Percentiles rank a stretch among this genome's conserved stretches.
Conservation (phyloP, 2,888 invertebrate genomes). For the Pantelozetes paolii region DNA sequence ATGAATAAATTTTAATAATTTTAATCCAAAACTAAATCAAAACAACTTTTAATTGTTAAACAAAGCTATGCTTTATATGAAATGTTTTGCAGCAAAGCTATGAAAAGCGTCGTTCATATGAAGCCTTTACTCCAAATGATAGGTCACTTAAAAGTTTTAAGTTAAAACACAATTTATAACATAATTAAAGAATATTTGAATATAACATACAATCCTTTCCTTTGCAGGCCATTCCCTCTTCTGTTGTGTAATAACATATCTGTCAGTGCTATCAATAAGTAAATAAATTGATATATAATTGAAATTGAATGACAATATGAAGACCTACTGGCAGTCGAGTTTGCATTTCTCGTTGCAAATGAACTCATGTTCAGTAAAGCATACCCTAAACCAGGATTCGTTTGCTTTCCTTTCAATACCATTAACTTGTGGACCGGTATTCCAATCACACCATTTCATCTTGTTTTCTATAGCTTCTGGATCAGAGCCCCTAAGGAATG, state of each 20-base stretch:
- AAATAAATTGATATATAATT: not conserved
- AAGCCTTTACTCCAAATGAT: no score
- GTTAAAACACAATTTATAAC: no score
- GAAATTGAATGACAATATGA: not conserved
- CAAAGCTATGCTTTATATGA: not conserved
- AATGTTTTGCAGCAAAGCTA: no score
- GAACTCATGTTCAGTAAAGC: conserved; percentile 28
- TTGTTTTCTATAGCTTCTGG: conserved; percentile 15
- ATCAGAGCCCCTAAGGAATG: conserved; percentile 24
- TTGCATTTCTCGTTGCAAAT: conserved; percentile 29
- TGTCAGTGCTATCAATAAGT: not conserved
- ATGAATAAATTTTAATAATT: no score
- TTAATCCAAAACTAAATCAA: no score
- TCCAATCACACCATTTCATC: conserved; percentile 41
- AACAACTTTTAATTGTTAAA: no score
- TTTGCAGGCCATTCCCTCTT: conserved; percentile 40
- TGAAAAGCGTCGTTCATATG: no score
- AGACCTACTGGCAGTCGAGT: conserved; percentile 38
- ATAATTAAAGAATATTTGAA: no score
- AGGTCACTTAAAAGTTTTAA: no score
- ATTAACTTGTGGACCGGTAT: conserved; percentile 21
- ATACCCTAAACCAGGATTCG: conserved; percentile 36
- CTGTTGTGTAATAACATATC: conserved; percentile 6
- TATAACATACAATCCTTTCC: conserved; percentile 41
- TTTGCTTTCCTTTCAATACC: not conserved